Percentiles rank a stretch among this genome's conserved stretches.
phyloP scores from a whole-genome alignment of 2,888 invertebrate genomes.

The Drosophila helvetica region DNA sequence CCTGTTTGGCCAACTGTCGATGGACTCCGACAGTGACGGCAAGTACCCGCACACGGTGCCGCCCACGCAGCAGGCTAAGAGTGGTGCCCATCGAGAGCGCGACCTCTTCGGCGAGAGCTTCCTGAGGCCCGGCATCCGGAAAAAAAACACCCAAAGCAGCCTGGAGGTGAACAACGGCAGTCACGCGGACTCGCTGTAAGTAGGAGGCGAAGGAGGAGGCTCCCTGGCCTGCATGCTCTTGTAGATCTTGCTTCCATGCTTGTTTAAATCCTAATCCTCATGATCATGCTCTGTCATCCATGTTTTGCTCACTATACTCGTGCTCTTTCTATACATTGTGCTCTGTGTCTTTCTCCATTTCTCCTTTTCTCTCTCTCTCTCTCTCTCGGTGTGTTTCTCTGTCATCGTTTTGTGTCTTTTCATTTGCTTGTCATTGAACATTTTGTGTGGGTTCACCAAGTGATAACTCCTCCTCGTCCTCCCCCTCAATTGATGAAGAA shows the following conservation, averaged over 20 bases:
- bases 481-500: conserved; percentile 80
- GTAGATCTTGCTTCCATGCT: conserved; percentile 24
- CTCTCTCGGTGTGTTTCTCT: conserved; percentile 41
- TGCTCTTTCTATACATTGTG: conserved; percentile 38
- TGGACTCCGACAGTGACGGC: conserved; percentile 82
- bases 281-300: conserved; percentile 23
- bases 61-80: conserved; percentile 71
- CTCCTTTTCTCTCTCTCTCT: conserved; percentile 19
- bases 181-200: conserved; percentile 82
- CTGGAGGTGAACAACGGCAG: conserved; percentile 80
- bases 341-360: conserved; percentile 36
- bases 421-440: conserved; percentile 75
- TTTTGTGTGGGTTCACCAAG: conserved; percentile 70
- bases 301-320: conserved; percentile 34
- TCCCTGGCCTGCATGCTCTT: conserved; percentile 41
- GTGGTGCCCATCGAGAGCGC: conserved; percentile 50
- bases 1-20: conserved; percentile 83
- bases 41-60: conserved; percentile 82
- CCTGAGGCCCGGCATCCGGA: conserved; percentile 43
- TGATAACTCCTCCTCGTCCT: conserved; percentile 73
- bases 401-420: conserved; percentile 46
- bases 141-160: conserved; percentile 61
- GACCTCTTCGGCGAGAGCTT: conserved; percentile 73
- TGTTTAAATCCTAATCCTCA: conserved; percentile 28
- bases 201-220: conserved; percentile 33